These are phyloP conservation scores for Archivesica marissinica DNA, from an alignment of 1,140 invertebrate species.

Conservation along the genomic window DNA sequence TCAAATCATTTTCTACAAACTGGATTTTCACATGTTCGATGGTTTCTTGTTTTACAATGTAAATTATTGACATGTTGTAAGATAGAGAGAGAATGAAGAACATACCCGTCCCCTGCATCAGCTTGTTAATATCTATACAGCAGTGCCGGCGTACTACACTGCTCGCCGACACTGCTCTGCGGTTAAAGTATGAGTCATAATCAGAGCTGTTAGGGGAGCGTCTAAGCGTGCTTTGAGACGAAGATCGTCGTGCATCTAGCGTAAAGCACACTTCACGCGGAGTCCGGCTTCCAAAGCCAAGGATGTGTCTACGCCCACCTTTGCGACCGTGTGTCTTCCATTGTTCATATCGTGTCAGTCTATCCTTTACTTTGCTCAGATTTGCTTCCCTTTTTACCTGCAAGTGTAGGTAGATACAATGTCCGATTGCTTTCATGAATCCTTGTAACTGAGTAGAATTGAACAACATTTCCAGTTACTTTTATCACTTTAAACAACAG, in stretches of 20 bases:
- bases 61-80: constrained; percentile 61
- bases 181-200: constrained; percentile 79
- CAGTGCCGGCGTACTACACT: constrained; percentile 81
- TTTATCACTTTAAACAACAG: too few species aligned
- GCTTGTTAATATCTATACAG: constrained; percentile 80
- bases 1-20: too few species aligned
- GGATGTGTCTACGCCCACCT: constrained; percentile 77
- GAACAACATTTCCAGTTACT: too few species aligned
- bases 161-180: constrained; percentile 81
- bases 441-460: too few species aligned
- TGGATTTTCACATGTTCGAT: too few species aligned
- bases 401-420: constrained; percentile 52
- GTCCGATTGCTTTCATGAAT: not conserved
- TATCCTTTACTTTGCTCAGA: constrained; percentile 76
- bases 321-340: constrained; percentile 79
- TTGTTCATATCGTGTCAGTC: constrained; percentile 79
- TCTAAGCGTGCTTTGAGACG: constrained; percentile 80
- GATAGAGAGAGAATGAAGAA: constrained; percentile 56
- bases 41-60: not conserved
- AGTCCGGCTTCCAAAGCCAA: constrained; percentile 81
- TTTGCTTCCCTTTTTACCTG: constrained; percentile 79
- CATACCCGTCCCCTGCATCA: constrained; percentile 72
- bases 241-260: constrained; percentile 79
- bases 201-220: constrained; percentile 81
- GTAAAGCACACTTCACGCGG: constrained; percentile 82